A percentile compares a stretch with the other conserved stretches of the same genome.
These are phyloP conservation scores for Drosophila merina DNA, from an alignment of 2,888 invertebrate species.

Conservation along the genomic window DNA sequence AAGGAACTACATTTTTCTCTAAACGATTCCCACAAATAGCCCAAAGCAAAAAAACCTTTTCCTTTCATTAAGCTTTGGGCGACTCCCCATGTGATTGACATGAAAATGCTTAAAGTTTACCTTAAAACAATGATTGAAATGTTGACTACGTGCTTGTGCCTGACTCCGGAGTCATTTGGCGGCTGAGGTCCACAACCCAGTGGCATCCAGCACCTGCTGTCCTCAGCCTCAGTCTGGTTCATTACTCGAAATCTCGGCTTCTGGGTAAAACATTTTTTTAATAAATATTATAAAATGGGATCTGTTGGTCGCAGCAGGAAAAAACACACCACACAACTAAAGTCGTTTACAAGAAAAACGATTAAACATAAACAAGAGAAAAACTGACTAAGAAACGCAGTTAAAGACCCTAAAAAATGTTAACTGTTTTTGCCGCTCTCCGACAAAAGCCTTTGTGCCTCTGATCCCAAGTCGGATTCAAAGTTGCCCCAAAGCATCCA, in stretches of 20 bases:
- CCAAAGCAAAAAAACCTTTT: conserved; percentile 23
- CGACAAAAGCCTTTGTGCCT: conserved; percentile 19
- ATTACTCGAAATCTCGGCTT: conserved; percentile 71
- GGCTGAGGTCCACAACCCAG: conserved; percentile 36
- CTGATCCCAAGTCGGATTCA: conserved; percentile 49
- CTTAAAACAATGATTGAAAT: conserved; percentile 82
- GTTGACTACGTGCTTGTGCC: conserved; percentile 40
- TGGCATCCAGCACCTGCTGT: conserved; percentile 69
- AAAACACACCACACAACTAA: conserved; percentile 49
- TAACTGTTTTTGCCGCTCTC: conserved; percentile 59
- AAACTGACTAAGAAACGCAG: conserved; percentile 60
- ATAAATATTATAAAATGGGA: conserved; percentile 74
- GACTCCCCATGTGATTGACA: conserved; percentile 74
- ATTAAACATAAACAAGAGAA: conserved; percentile 64
- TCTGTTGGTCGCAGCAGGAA: conserved; percentile 44
- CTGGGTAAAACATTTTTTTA: conserved; percentile 79
- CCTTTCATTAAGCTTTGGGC: conserved; percentile 24
- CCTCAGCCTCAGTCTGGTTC: conserved; percentile 65
- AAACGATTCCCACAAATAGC: conserved; percentile 15
- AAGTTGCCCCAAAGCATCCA: conserved; percentile 38
- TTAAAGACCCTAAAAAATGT: conserved; percentile 79
- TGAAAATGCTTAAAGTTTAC: conserved; percentile 83
- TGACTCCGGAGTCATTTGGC: conserved; percentile 15
- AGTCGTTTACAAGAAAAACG: conserved; percentile 77
- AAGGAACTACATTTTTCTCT: background rate